These are phyloP conservation scores for Leptopterna dolabrata DNA, from an alignment of 2,888 invertebrate genomes.

Conservation along the genomic window DNA sequence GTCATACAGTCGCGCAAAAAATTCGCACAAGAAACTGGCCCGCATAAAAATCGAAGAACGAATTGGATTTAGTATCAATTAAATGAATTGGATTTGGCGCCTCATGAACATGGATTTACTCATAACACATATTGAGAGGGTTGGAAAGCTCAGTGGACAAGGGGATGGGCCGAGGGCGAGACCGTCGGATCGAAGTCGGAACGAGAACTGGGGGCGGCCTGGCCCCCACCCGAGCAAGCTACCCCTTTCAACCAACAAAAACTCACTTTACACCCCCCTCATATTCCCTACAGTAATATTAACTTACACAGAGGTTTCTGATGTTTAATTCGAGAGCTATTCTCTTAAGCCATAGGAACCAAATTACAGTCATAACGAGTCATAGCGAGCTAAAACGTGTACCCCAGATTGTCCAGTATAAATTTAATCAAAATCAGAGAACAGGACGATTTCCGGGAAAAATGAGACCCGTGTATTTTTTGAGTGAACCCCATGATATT, in stretches of 20 bases:
- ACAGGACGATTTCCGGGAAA: too few relatives aligned
- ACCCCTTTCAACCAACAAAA: not conserved
- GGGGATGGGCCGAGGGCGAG: not conserved
- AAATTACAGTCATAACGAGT: too few relatives aligned
- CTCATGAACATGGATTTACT: not conserved
- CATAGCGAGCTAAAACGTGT: not conserved
- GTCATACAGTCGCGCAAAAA: not conserved
- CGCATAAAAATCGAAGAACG: too few relatives aligned
- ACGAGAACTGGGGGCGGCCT: conserved; percentile 34
- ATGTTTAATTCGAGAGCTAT: not conserved
- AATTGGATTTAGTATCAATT: not conserved
- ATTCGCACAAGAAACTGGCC: not conserved
- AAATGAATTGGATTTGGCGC: not conserved
- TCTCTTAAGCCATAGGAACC: too few relatives aligned
- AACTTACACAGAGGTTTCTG: not conserved
- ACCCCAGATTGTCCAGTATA: too few relatives aligned
- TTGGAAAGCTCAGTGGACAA: not conserved
- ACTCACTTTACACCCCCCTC: not conserved
- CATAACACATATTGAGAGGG: not conserved
- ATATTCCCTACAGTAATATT: not conserved
- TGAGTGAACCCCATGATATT: too few relatives aligned
- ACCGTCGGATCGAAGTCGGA: conserved; percentile 23
- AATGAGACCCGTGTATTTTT: too few relatives aligned
- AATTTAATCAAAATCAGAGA: too few relatives aligned
- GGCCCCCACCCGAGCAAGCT: not conserved